Conservation (phyloP, 2,113 vertebrate genomes). For the Leucoraja erinaceus region DNA sequence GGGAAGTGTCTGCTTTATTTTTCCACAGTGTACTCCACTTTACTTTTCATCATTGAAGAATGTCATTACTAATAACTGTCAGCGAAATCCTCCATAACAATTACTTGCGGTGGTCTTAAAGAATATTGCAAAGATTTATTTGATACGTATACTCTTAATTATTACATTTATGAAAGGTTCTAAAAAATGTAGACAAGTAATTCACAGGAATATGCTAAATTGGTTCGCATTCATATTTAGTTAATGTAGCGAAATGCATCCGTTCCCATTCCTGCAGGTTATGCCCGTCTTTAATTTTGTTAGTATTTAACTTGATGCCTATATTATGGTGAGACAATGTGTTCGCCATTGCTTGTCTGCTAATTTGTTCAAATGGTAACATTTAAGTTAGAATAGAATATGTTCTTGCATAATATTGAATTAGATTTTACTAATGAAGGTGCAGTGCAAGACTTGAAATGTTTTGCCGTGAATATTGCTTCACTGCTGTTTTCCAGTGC, state of each 20-base stretch:
- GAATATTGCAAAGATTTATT: conserved; percentile 5
- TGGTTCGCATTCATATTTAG: not conserved
- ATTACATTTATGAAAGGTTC: not conserved
- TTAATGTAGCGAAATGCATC: not conserved
- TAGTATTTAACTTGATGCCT: not conserved
- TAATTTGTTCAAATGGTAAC: not conserved
- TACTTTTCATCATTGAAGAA: conserved; percentile 9
- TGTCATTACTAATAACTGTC: not conserved
- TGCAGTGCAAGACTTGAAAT: not conserved
- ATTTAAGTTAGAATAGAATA: not conserved
- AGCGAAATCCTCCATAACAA: not conserved
- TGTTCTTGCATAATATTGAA: not conserved
- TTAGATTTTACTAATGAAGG: conserved; percentile 5
- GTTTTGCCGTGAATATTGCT: not conserved
- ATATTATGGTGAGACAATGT: not conserved
- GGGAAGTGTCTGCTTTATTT: not conserved
- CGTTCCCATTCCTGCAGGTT: not conserved
- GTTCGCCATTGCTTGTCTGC: not conserved
- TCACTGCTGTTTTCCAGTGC: not conserved
- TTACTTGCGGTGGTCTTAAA: not conserved
- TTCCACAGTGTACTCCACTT: not conserved
- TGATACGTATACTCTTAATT: conserved; percentile 18
- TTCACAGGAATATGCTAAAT: conserved; percentile 21
- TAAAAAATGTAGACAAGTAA: not conserved
- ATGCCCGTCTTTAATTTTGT: not conserved